Conservation (phyloP, 2,113 vertebrate species). For the Percina caprodes region DNA sequence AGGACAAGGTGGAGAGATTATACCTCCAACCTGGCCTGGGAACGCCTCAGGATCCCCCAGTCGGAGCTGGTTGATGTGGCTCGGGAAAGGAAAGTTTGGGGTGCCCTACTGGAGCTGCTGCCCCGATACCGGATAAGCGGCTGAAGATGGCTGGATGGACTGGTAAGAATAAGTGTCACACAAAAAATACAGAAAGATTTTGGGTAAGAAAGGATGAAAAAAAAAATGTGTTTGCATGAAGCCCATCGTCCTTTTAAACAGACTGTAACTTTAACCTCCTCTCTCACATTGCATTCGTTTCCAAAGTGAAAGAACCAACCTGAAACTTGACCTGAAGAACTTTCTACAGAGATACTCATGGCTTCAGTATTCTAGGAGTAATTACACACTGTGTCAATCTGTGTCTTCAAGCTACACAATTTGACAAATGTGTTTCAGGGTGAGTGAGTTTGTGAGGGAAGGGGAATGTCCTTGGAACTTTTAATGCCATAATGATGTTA, state of each 20-base stretch:
- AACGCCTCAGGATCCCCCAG: no score
- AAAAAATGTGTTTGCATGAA: not conserved
- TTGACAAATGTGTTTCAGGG: constrained; percentile 31
- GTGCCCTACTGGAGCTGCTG: no score
- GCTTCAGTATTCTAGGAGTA: not conserved
- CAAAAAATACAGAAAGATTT: not conserved
- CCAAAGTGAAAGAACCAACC: not conserved
- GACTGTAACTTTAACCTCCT: not conserved
- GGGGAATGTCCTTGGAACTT: constrained; percentile 46
- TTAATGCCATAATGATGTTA: constrained; percentile 37
- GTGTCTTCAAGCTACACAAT: constrained; percentile 34
- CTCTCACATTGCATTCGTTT: not conserved
- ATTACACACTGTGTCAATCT: constrained; percentile 29
- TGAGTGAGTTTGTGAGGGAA: constrained; percentile 29
- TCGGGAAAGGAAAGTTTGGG: no score
- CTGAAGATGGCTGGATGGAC: no score
- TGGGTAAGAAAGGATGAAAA: not conserved
- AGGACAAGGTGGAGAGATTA: no score
- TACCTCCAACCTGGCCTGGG: no score
- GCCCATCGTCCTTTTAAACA: not conserved
- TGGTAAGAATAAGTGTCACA: not conserved
- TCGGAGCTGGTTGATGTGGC: no score
- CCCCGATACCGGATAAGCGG: no score
- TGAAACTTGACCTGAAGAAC: not conserved
- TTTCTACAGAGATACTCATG: not conserved